A percentile compares a stretch with the other conserved stretches of the same genome.
Conservation (phyloP, 2,888 invertebrate genomes). For the Homarus gammarus region DNA sequence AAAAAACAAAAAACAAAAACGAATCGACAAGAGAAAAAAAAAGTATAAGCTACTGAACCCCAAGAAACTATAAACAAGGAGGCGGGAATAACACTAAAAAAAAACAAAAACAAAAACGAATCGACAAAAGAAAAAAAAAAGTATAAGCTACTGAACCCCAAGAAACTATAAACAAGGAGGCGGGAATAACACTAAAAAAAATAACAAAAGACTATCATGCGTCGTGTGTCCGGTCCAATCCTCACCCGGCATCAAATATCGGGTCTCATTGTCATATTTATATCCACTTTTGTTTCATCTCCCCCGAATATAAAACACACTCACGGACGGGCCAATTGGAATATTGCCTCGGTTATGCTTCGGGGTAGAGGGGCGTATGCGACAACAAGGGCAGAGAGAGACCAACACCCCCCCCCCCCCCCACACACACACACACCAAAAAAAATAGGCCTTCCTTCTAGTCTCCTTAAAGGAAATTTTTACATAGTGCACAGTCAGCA, state of each 20-base stretch:
- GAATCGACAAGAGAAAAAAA: not conserved
- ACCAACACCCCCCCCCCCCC: too few species aligned
- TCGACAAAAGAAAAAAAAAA: not conserved
- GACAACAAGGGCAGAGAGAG: not conserved
- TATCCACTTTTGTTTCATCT: slow-evolving; percentile 64
- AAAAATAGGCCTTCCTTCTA: not conserved
- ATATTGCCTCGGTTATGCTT: slow-evolving; percentile 49
- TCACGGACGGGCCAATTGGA: slow-evolving; percentile 51
- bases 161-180: not conserved
- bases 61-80: slow-evolving; percentile 8
- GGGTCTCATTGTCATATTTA: slow-evolving; percentile 69
- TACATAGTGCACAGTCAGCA: slow-evolving; percentile 29
- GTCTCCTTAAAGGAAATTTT: slow-evolving; percentile 15
- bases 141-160: not conserved
- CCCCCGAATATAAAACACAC: slow-evolving; percentile 60
- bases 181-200: not conserved
- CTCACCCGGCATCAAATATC: slow-evolving; percentile 61
- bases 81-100: not conserved
- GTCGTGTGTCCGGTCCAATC: slow-evolving; percentile 41
- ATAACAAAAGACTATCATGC: not conserved
- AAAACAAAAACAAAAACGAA: not conserved
- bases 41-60: not conserved
- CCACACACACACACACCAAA: too few species aligned
- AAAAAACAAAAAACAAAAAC: not conserved
- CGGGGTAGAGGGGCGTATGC: slow-evolving; percentile 38